Conservation (phyloP, 2,888 invertebrate species). For the Spisula solida region DNA sequence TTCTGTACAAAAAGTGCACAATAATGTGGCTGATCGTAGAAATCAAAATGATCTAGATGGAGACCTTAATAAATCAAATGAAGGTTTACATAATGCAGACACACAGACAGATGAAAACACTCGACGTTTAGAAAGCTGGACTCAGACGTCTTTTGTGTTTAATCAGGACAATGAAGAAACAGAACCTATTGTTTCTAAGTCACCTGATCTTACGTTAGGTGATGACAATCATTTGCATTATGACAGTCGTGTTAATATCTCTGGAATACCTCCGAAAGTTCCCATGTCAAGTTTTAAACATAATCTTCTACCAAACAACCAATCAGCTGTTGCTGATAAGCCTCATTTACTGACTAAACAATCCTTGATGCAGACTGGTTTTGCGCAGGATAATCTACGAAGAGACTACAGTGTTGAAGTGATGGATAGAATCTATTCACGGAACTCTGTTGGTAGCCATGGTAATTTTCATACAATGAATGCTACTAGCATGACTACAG, state of each 20-base stretch:
- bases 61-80: neutral
- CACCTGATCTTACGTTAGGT: neutral
- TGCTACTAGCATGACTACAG: constrained; percentile 5
- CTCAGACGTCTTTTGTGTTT: constrained; percentile 66
- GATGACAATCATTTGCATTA: neutral
- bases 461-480: constrained; percentile 38
- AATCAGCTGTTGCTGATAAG: constrained; percentile 58
- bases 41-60: neutral
- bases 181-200: neutral
- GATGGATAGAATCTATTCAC: constrained; percentile 64
- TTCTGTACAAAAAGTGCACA: constrained; percentile 2
- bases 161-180: constrained; percentile 49
- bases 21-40: neutral
- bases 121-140: constrained; percentile 63
- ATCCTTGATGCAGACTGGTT: constrained; percentile 75
- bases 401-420: constrained; percentile 65
- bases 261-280: constrained; percentile 45
- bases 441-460: constrained; percentile 14
- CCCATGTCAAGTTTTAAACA: constrained; percentile 69
- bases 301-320: constrained; percentile 58
- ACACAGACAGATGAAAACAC: constrained; percentile 42
- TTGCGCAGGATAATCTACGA: constrained; percentile 77
- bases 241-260: neutral
- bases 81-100: constrained; percentile 44
- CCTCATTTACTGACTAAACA: constrained; percentile 73